Conservation (phyloP, 2,113 vertebrate genomes). For the Megaleporinus macrocephalus region DNA sequence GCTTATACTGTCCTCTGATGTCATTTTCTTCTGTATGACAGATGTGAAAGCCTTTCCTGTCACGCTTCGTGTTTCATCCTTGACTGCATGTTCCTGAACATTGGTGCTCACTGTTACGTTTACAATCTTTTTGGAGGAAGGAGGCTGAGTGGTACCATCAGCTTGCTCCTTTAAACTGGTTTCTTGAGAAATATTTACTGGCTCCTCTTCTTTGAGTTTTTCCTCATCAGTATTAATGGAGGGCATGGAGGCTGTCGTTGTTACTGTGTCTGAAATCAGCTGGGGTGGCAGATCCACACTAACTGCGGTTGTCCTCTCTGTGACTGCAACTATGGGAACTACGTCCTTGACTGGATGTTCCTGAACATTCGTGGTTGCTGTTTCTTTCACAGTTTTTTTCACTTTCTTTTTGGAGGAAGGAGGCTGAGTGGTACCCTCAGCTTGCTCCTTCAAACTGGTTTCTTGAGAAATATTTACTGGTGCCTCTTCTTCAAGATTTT, state of each 20-base stretch:
- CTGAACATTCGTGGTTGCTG: not conserved
- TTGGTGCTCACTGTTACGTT: not conserved
- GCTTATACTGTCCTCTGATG: not conserved
- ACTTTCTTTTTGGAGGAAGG: constrained; percentile 14
- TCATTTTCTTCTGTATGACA: no score
- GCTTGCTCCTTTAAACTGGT: not conserved
- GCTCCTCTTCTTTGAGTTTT: constrained; percentile 32
- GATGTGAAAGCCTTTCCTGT: not conserved
- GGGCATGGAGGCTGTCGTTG: constrained; percentile 22
- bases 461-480: no score
- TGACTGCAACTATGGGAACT: not conserved
- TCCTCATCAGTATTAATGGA: constrained; percentile 53
- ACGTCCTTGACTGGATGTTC: constrained; percentile 27
- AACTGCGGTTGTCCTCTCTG: constrained; percentile 12
- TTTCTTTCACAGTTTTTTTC: not conserved
- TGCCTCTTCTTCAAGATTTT: no score
- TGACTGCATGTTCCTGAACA: not conserved
- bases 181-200: constrained; percentile 14
- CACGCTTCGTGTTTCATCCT: not conserved
- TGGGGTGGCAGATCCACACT: constrained; percentile 44
- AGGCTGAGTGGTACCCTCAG: not conserved
- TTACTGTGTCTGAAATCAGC: constrained; percentile 48
- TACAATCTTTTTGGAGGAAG: not conserved
- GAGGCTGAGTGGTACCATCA: not conserved
- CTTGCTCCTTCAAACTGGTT: no score